These are phyloP conservation scores for Spheniscus humboldti DNA, from an alignment of 2,797 vertebrate genomes.

Conservation along the genomic window DNA sequence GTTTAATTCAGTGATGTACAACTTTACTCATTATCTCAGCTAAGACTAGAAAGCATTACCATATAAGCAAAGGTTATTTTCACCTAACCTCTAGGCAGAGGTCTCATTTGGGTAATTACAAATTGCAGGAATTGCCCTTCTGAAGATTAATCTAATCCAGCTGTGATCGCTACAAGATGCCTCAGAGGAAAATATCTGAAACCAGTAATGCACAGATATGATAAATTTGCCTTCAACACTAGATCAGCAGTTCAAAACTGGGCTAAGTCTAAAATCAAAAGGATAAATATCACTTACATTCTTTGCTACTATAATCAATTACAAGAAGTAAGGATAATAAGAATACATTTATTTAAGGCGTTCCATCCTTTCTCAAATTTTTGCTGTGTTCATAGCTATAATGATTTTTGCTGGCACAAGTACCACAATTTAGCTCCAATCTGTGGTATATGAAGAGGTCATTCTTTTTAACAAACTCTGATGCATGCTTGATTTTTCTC, in stretches of 20 bases:
- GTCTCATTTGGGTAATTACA: neutral
- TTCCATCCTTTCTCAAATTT: neutral
- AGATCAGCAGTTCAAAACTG: neutral
- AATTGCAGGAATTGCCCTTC: neutral
- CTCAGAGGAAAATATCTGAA: neutral
- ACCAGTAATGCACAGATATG: neutral
- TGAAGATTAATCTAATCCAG: constrained; percentile 23
- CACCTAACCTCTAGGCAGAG: neutral
- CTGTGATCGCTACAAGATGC: neutral
- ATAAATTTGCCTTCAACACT: neutral
- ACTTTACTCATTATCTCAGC: neutral
- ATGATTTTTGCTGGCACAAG: neutral
- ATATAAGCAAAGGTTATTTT: neutral
- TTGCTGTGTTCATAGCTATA: neutral
- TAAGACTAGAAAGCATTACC: neutral
- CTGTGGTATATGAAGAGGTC: neutral
- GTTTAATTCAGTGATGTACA: neutral
- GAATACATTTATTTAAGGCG: neutral
- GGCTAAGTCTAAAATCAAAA: neutral
- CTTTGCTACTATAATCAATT: neutral
- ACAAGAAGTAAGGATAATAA: neutral
- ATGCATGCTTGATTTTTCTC: neutral
- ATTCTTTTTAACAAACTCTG: neutral
- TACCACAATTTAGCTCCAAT: neutral
- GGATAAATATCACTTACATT: neutral